Conservation (phyloP, 2,113 vertebrate species). For the Ginglymostoma cirratum region DNA sequence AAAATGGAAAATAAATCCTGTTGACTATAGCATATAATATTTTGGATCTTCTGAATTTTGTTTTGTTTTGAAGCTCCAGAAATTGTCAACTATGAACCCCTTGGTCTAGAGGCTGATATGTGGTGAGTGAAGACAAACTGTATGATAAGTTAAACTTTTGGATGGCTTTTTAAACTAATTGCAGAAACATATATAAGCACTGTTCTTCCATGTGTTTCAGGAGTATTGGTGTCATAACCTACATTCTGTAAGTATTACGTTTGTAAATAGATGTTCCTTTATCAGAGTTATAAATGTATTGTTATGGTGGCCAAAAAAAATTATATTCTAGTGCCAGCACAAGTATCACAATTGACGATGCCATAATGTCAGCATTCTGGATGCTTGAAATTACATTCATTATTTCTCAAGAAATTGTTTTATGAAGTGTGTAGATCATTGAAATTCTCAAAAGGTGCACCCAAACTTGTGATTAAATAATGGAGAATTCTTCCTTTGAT, state of each 20-base stretch:
- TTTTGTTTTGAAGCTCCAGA: constrained; percentile 75
- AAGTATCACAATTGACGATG: neutral
- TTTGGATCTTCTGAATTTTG: constrained; percentile 42
- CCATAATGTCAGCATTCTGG: neutral
- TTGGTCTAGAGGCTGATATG: constrained; percentile 97
- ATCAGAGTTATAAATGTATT: neutral
- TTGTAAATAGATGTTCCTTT: neutral
- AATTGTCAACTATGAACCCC: constrained; percentile 94
- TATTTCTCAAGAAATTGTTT: neutral
- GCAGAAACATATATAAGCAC: neutral
- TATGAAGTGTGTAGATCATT: neutral
- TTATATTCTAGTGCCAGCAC: neutral
- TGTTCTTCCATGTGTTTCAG: constrained; percentile 50
- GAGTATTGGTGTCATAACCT: constrained; percentile 78
- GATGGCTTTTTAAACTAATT: constrained; percentile 34
- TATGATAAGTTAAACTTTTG: constrained; percentile 40
- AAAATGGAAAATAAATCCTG: neutral
- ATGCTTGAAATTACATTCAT: neutral
- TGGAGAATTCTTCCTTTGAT: neutral
- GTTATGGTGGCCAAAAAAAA: neutral
- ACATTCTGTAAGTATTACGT: constrained; percentile 72
- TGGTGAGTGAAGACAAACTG: constrained; percentile 68
- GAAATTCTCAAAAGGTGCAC: neutral
- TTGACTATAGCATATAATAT: neutral
- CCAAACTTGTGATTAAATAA: neutral